phyloP scores from a whole-genome alignment of 2,113 vertebrate species.

The Neodon shergylaensis region DNA sequence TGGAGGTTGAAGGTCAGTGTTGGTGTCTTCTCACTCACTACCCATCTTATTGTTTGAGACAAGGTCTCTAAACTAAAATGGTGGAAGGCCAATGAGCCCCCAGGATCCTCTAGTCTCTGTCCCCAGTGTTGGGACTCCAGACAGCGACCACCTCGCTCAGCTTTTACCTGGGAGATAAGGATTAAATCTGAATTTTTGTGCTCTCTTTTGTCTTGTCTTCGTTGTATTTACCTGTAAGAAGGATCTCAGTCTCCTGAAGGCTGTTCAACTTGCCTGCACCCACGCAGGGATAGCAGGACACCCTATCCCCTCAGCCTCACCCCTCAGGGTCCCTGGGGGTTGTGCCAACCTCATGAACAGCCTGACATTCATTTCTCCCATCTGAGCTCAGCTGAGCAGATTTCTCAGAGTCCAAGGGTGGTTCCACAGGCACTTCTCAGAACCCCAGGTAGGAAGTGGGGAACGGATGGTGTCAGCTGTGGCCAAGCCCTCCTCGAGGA shows the following conservation, averaged over 20 bases:
- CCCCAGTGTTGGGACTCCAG: neutral
- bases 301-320: neutral
- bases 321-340: fast-evolving
- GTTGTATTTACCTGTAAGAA: neutral
- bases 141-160: neutral
- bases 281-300: no score
- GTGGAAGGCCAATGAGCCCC: neutral
- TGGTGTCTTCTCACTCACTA: neutral
- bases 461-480: neutral
- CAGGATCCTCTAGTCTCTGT: neutral
- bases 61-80: neutral
- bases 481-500: neutral
- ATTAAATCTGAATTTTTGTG: neutral
- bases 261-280: neutral
- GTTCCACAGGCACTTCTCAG: neutral
- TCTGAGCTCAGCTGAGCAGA: neutral
- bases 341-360: neutral
- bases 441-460: neutral
- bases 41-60: neutral
- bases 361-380: neutral
- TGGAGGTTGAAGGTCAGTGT: neutral
- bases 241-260: neutral
- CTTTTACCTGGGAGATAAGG: neutral
- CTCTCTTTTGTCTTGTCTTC: neutral
- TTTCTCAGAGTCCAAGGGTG: neutral